phyloP scores from a whole-genome alignment of 2,888 invertebrate species.

The Acleris holmiana region DNA sequence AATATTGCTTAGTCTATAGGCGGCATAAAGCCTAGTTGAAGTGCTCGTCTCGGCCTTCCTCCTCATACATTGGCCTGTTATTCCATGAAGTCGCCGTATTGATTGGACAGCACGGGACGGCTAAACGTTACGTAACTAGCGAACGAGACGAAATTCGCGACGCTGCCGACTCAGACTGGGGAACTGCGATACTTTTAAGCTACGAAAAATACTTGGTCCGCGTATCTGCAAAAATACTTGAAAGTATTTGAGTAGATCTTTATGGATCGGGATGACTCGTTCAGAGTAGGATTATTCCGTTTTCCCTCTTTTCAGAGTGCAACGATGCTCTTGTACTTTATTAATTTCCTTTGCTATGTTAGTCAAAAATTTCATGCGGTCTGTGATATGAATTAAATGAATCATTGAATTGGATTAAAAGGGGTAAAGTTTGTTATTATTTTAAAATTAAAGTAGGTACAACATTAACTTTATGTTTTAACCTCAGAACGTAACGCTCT shows the following conservation, averaged over 20 bases:
- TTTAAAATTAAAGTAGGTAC: too few species aligned
- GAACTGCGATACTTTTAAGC: constrained; percentile 49
- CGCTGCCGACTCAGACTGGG: constrained; percentile 65
- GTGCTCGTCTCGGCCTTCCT: constrained; percentile 53
- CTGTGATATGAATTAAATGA: too few species aligned
- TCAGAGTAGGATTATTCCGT: not conserved
- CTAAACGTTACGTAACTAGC: constrained; percentile 72
- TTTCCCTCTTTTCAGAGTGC: constrained; percentile 7
- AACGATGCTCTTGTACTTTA: not conserved
- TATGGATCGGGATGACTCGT: too few species aligned
- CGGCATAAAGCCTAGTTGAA: constrained; percentile 16
- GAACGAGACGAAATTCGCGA: constrained; percentile 51
- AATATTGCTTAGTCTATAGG: constrained; percentile 7
- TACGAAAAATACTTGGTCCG: constrained; percentile 8
- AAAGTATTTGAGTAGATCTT: constrained; percentile 1
- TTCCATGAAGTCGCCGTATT: constrained; percentile 73
- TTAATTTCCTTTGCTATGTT: too few species aligned
- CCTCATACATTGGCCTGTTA: constrained; percentile 72
- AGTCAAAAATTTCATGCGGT: too few species aligned
- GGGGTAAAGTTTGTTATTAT: too few species aligned
- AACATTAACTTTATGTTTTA: too few species aligned
- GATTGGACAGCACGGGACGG: constrained; percentile 71
- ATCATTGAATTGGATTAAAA: too few species aligned
- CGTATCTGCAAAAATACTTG: constrained; percentile 4
- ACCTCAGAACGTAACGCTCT: too few species aligned